Base-by-base conservation (phyloP, 1,140 invertebrate species). In the Archivesica marissinica region DNA sequence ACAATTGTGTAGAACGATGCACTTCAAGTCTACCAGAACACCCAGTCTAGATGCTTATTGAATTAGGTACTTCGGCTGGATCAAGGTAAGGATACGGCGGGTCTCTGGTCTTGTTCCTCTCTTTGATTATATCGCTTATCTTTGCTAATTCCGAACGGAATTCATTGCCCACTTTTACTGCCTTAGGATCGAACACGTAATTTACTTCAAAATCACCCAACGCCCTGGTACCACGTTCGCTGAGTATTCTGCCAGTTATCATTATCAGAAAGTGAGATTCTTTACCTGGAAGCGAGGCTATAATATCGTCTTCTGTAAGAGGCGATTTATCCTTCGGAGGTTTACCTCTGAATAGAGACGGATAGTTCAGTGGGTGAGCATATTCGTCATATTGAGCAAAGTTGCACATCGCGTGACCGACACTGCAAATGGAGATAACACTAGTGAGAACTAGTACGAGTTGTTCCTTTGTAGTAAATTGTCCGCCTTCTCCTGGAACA, bases 361-460 rank as follows among this genome's bases (percentile, higher is more conserved):
- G 94, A 86, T 94, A 94, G 85, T 94, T 94, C 7, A 94, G 93
- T 6, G 93, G 91, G 87, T 94, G 94, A 25, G 89, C 92, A 79
- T 94, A 94, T 47, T 90, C 88, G 30, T 88, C 82, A 47, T 90
- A 90, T 80, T 88, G 87, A 7, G 85, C 64, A 81, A 94, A 94
- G 82, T 94, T 94, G 25, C 91, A 90, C 17, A 93, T 91, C 23
- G 94, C 92, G 87, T 94, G 94, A 23, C 90, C 92, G n/a, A 94
- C 87, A 61, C 92, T 94, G 78, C 93, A 94, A 0, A 89, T 92
- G 33, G 90, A 90, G 33, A 94, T 93, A 41, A 94, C 91, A 3
- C 85, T 83, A 6, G 94, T 90, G 13, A 93, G 70, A 0, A 89
- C 87, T 56, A 90, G 86, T 13, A 93, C 89, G 6, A 94, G 82